Evolutionary conservation across 2,113 vertebrate genomes (phyloP).

Genomic region (Xiphophorus couchianus): DNA sequence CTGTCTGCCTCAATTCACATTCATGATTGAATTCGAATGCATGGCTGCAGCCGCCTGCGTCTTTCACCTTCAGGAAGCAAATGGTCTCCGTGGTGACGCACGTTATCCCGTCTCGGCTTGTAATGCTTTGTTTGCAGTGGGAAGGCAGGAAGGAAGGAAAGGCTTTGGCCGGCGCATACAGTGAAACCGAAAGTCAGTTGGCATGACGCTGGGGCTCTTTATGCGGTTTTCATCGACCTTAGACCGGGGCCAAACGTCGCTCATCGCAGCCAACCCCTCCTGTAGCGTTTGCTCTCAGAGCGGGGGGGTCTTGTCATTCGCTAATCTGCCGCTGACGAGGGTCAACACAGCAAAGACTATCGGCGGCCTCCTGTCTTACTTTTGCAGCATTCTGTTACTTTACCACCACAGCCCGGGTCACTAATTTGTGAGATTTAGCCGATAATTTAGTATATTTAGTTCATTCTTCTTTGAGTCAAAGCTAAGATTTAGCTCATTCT

Average conservation of each 20-base stretch:
- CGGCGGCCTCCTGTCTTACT: conserved; percentile 28
- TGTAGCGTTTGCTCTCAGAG: conserved; percentile 58
- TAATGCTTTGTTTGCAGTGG: conserved; percentile 57
- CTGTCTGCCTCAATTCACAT: conserved; percentile 48
- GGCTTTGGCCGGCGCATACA: conserved; percentile 16
- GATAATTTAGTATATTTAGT: too few species aligned
- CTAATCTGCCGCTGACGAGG: conserved; percentile 55
- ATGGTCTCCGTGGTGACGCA: conserved; percentile 60
- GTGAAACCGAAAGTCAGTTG: conserved; percentile 45
- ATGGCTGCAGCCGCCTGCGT: conserved; percentile 31
- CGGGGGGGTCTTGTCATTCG: conserved; percentile 69
- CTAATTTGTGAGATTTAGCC: too few species aligned
- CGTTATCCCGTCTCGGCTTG: conserved; percentile 18
- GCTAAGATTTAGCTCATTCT: too few species aligned
- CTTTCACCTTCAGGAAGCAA: conserved; percentile 49
- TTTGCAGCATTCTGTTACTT: too few species aligned
- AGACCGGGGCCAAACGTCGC: conserved; percentile 41
- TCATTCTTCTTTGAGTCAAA: too few species aligned
- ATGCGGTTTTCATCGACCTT: conserved; percentile 57
- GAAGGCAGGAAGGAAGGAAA: conserved; percentile 22
- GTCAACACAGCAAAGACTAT: conserved; percentile 49
- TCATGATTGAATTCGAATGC: conserved; percentile 50
- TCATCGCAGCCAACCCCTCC: conserved; percentile 54
- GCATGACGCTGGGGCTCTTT: conserved; percentile 18
- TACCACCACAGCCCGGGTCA: too few species aligned